phyloP scores from a whole-genome alignment of 2,797 vertebrate genomes.

The Muraenolepis orangiensis region DNA sequence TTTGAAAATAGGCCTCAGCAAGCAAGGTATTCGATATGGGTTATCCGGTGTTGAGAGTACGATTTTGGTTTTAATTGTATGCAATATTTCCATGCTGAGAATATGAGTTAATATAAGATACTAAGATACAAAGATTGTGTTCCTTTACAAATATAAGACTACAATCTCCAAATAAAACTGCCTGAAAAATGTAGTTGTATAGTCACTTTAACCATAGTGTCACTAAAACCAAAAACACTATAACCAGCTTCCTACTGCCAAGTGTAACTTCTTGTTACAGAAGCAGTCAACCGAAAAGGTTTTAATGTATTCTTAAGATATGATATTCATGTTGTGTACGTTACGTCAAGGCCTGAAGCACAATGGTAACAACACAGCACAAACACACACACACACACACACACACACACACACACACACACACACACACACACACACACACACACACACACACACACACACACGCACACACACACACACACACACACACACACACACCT shows the following conservation, averaged over 20 bases:
- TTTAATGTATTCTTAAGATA: neutral
- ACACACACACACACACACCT: too few species aligned
- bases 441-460: too few species aligned
- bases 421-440: neutral
- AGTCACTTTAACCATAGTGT: neutral
- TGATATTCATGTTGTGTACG: neutral
- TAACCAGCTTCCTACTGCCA: neutral
- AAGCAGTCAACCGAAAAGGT: too few species aligned
- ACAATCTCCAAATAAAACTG: neutral
- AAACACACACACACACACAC: too few species aligned
- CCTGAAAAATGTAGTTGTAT: neutral
- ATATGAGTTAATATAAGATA: too few species aligned
- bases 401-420: neutral
- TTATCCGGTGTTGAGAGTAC: neutral
- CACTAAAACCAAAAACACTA: neutral
- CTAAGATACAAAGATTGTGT: neutral
- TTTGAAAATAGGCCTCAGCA: neutral
- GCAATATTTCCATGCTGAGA: neutral
- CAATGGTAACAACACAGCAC: neutral
- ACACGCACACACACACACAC: neutral
- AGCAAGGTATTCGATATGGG: neutral
- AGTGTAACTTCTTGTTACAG: neutral
- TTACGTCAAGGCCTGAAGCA: neutral
- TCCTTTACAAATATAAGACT: neutral
- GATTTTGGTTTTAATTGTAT: neutral